Evolutionary conservation across 1,140 invertebrate species (phyloP).

Genomic region (Drosophila lowei): DNA sequence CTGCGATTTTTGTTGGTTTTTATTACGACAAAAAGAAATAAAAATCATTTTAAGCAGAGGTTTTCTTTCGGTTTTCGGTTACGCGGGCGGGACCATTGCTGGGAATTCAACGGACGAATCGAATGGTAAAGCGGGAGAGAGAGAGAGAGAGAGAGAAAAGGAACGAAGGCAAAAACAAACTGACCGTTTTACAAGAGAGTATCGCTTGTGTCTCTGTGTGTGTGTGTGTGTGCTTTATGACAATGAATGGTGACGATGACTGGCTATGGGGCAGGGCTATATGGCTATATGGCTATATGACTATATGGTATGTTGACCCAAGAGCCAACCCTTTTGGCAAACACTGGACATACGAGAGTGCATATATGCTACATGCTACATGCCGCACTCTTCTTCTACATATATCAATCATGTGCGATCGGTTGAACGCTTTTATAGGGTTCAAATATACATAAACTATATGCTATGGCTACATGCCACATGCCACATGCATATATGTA

Average conservation of each 20-base stretch:
- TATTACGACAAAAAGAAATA: conserved; percentile 35
- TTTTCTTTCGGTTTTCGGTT: conserved; percentile 15
- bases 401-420: conserved; percentile 54
- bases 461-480: neutral
- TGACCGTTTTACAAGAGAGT: conserved; percentile 20
- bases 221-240: conserved; percentile 27
- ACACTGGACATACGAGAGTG: conserved; percentile 12
- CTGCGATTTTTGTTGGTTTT: conserved; percentile 44
- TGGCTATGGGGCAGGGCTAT: conserved; percentile 6
- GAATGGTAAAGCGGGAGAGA: conserved; percentile 4
- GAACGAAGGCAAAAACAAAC: too few species aligned
- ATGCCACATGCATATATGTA: neutral
- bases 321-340: conserved; percentile 49
- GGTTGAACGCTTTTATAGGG: conserved; percentile 10
- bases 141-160: too few species aligned
- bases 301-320: conserved; percentile 35
- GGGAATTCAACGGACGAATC: conserved; percentile 18
- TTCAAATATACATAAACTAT: neutral
- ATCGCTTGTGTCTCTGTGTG: too few species aligned
- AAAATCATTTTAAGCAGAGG: conserved; percentile 22
- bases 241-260: conserved; percentile 29
- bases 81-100: neutral
- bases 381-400: conserved; percentile 9
- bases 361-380: too few species aligned
- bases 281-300: too few species aligned